Evolutionary conservation across 2,113 vertebrate genomes (phyloP).

Genomic region (Pantherophis guttatus): DNA sequence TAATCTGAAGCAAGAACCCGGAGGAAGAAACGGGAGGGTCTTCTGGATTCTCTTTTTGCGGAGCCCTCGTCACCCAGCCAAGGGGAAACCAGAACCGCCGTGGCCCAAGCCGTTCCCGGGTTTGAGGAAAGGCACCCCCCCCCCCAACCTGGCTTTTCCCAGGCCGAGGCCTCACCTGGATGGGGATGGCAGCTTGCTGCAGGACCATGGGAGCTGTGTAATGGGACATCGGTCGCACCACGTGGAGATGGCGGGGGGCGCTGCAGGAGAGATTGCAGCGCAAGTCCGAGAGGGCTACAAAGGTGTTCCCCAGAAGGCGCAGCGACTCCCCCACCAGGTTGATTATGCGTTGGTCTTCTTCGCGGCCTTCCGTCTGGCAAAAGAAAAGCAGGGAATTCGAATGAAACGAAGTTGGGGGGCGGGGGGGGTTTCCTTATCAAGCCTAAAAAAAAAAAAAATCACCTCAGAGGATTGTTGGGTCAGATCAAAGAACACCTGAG

Average conservation of each 20-base stretch:
- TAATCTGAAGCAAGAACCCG: constrained; percentile 72
- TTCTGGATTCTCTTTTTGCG: not conserved
- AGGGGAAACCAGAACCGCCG: no score
- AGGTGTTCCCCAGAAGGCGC: constrained; percentile 84
- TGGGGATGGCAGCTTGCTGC: constrained; percentile 82
- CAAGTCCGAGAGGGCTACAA: constrained; percentile 86
- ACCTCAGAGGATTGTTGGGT: not conserved
- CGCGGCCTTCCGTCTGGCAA: constrained; percentile 78
- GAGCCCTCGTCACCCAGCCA: not conserved
- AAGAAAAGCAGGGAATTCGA: not conserved
- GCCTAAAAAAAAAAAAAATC: not conserved
- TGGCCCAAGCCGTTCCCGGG: rapidly evolving
- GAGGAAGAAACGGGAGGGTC: not conserved
- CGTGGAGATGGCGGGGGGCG: constrained; percentile 84
- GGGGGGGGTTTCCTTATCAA: not conserved
- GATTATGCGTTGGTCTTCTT: constrained; percentile 84
- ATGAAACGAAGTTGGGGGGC: no score
- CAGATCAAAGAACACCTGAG: not conserved
- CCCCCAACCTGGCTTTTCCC: no score
- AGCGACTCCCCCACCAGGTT: constrained; percentile 84
- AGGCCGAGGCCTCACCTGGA: constrained; percentile 72
- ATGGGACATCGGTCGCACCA: constrained; percentile 87
- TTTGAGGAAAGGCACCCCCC: not conserved
- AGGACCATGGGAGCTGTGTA: constrained; percentile 81
- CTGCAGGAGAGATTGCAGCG: constrained; percentile 83